A percentile compares a stretch with the other conserved stretches of the same genome.
Evolutionary conservation across 2,797 vertebrate genomes (phyloP).

Genomic region (Emys orbicularis): DNA sequence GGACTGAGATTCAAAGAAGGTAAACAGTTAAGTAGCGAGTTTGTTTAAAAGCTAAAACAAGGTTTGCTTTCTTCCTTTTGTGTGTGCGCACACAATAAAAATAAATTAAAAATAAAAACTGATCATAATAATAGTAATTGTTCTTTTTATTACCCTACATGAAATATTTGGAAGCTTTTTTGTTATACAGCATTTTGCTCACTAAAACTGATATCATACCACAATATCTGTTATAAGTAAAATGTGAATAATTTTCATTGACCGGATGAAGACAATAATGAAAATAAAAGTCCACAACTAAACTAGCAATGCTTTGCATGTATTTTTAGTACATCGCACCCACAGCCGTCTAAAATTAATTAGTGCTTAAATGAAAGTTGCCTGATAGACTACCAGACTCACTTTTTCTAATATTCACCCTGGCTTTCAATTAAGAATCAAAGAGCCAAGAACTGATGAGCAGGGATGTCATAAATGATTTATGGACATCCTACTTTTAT

Average conservation of each 20-base stretch:
- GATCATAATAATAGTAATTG: background rate
- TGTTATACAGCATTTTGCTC: background rate
- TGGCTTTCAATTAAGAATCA: slow-evolving; percentile 78
- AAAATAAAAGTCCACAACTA: slow-evolving; percentile 44
- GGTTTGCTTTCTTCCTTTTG: background rate
- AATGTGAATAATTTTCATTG: slow-evolving; percentile 31
- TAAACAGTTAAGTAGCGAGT: background rate
- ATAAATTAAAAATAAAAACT: background rate
- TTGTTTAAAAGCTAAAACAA: background rate
- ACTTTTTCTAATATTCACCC: slow-evolving; percentile 71
- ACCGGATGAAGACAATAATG: slow-evolving; percentile 64
- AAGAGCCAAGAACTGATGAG: slow-evolving; percentile 69
- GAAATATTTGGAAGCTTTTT: slow-evolving; percentile 3
- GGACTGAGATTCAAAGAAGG: background rate
- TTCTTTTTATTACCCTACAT: background rate
- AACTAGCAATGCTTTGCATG: slow-evolving; percentile 44
- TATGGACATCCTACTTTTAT: slow-evolving; percentile 70
- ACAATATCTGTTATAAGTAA: slow-evolving; percentile 37
- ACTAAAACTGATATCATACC: background rate
- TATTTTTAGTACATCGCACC: slow-evolving; percentile 58
- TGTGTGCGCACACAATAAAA: background rate
- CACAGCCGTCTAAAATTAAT: slow-evolving; percentile 76
- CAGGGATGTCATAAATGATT: slow-evolving; percentile 75
- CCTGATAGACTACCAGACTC: slow-evolving; percentile 76
- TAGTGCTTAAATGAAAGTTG: slow-evolving; percentile 77